These are phyloP conservation scores for Eriosoma lanigerum DNA, from an alignment of 1,140 invertebrate genomes.

Conservation along the genomic window DNA sequence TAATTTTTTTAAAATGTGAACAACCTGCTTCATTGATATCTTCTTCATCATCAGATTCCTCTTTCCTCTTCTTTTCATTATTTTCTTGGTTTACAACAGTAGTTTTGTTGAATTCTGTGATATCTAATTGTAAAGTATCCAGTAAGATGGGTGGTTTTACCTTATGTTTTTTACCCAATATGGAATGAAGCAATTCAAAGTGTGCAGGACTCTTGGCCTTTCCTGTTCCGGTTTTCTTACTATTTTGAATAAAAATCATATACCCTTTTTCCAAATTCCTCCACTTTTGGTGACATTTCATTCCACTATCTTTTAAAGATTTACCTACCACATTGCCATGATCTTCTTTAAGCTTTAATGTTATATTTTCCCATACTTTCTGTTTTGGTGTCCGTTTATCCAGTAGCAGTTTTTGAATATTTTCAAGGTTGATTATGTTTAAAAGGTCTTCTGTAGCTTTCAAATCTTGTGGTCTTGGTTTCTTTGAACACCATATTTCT, in stretches of 20 bases:
- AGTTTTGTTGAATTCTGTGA: background rate
- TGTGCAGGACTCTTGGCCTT: background rate
- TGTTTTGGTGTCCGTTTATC: slow-evolving; percentile 1
- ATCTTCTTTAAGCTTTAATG: background rate
- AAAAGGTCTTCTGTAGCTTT: slow-evolving; percentile 19
- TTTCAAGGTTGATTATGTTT: background rate
- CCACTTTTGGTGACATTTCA: slow-evolving; percentile 16
- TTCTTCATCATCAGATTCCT: slow-evolving; percentile 23
- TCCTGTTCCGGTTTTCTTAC: background rate
- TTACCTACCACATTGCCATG: slow-evolving; percentile 12
- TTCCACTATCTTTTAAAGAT: slow-evolving; percentile 17
- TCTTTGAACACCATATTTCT: background rate
- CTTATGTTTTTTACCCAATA: slow-evolving; percentile 5
- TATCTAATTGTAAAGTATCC: slow-evolving; percentile 6
- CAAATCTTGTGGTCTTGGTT: background rate
- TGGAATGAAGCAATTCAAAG: slow-evolving; percentile 6
- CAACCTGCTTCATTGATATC: background rate
- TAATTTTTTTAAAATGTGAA: background rate
- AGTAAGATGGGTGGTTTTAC: slow-evolving; percentile 13
- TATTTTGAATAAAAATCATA: slow-evolving; percentile 15
- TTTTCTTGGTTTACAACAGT: background rate
- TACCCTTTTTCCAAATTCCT: slow-evolving; percentile 13
- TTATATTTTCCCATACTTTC: slow-evolving; percentile 11
- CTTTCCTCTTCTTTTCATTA: background rate
- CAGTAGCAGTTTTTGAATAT: slow-evolving; percentile 12